phyloP scores from a whole-genome alignment of 2,797 vertebrate species.

The Lacerta bilineata region DNA sequence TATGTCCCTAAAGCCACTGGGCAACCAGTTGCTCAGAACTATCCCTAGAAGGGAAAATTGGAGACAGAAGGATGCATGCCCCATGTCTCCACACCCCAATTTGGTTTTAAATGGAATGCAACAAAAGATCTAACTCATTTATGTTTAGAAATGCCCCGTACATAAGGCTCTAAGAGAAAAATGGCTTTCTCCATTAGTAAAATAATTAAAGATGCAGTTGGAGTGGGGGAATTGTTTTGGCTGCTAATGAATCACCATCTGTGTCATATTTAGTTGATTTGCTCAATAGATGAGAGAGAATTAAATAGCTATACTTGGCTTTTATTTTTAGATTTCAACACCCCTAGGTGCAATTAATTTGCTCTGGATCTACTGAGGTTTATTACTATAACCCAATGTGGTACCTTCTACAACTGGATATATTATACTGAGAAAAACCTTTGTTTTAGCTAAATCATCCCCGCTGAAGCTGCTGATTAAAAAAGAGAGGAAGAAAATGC shows the following conservation, averaged over 20 bases:
- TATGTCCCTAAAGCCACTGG: no score
- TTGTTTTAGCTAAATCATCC: rapidly evolving
- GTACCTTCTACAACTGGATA: rapidly evolving
- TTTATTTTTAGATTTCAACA: conserved; percentile 32
- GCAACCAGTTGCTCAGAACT: neutral
- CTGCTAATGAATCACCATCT: conserved; percentile 31
- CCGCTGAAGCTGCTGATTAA: conserved; percentile 42
- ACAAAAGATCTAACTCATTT: neutral
- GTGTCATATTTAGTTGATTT: conserved; percentile 24
- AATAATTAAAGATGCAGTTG: conserved; percentile 27
- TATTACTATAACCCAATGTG: neutral
- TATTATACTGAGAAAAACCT: rapidly evolving
- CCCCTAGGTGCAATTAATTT: conserved; percentile 30
- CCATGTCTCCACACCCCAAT: neutral
- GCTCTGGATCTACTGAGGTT: rapidly evolving
- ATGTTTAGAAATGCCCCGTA: conserved; percentile 22
- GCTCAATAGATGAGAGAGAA: conserved; percentile 26
- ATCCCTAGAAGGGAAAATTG: neutral
- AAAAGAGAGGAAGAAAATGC: rapidly evolving
- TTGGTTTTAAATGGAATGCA: neutral
- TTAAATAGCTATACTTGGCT: conserved; percentile 25
- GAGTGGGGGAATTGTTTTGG: conserved; percentile 16
- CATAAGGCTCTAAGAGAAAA: conserved; percentile 5
- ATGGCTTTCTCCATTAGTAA: conserved; percentile 14
- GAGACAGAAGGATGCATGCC: neutral